Conservation (phyloP, 2,113 vertebrate species). For the Sigmodon hispidus region DNA sequence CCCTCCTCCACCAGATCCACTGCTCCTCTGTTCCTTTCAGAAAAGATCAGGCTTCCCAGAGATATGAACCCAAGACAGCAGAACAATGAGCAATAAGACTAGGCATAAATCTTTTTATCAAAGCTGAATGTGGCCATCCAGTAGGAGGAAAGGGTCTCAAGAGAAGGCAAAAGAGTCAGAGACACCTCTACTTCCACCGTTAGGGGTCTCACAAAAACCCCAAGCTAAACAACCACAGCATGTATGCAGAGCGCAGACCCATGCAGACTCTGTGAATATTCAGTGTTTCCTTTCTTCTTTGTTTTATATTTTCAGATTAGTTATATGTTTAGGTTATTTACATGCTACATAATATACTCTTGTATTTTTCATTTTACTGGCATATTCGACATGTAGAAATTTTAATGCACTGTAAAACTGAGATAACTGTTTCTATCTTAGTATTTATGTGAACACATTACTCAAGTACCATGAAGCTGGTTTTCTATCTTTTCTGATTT, state of each 20-base stretch:
- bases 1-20: too few species aligned
- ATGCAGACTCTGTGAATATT: background rate
- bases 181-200: background rate
- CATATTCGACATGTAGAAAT: background rate
- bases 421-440: background rate
- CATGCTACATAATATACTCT: background rate
- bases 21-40: background rate
- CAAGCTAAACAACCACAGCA: background rate
- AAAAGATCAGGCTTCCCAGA: background rate
- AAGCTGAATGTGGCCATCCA: background rate
- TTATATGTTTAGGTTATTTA: background rate
- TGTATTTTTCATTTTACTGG: conserved; percentile 8
- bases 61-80: background rate
- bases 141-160: background rate
- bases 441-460: background rate
- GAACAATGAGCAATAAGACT: background rate
- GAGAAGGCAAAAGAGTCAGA: background rate
- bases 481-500: background rate
- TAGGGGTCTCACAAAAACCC: background rate
- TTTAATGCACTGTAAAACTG: background rate
- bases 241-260: background rate
- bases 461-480: background rate
- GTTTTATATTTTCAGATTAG: conserved; percentile 37
- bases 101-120: background rate
- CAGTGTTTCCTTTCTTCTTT: background rate